A percentile compares a stretch with the other conserved stretches of the same genome.
Evolutionary conservation across 2,888 invertebrate species (phyloP).

Genomic region (Suillia variegata): DNA sequence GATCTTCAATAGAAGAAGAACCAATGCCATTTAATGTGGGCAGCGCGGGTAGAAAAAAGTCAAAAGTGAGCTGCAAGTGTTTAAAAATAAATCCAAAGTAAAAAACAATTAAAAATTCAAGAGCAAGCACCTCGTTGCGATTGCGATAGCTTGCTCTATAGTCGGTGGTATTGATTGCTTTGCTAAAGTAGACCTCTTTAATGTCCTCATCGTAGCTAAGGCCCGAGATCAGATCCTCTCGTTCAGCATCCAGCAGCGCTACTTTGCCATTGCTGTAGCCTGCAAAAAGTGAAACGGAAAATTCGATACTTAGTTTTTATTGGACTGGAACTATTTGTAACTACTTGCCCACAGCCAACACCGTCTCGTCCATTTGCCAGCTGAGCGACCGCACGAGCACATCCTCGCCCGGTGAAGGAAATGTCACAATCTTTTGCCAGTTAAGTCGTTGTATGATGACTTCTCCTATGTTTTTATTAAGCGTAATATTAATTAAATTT

Average conservation of each 20-base stretch:
- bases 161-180: constrained; percentile 48
- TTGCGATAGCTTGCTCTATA: constrained; percentile 41
- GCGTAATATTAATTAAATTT: not conserved
- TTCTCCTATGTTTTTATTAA: constrained; percentile 75
- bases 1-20: constrained; percentile 63
- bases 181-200: constrained; percentile 77
- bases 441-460: constrained; percentile 85
- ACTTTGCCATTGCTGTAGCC: constrained; percentile 76
- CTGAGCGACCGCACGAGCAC: constrained; percentile 77
- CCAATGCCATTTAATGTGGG: constrained; percentile 65
- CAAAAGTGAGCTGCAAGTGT: constrained; percentile 63
- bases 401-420: constrained; percentile 78
- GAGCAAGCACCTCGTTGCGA: constrained; percentile 36
- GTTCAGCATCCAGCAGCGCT: constrained; percentile 81
- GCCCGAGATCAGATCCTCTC: constrained; percentile 77
- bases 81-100: not conserved
- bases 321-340: not conserved
- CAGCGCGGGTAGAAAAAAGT: constrained; percentile 66
- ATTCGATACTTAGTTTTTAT: no score
- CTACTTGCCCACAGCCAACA: constrained; percentile 65
- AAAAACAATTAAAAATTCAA: not conserved
- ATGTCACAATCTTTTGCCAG: constrained; percentile 91
- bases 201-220: constrained; percentile 69
- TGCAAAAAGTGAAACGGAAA: no score
- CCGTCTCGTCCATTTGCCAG: constrained; percentile 95